Evolutionary conservation across 2,113 vertebrate species (phyloP).

Genomic region (Ammospiza caudacuta): DNA sequence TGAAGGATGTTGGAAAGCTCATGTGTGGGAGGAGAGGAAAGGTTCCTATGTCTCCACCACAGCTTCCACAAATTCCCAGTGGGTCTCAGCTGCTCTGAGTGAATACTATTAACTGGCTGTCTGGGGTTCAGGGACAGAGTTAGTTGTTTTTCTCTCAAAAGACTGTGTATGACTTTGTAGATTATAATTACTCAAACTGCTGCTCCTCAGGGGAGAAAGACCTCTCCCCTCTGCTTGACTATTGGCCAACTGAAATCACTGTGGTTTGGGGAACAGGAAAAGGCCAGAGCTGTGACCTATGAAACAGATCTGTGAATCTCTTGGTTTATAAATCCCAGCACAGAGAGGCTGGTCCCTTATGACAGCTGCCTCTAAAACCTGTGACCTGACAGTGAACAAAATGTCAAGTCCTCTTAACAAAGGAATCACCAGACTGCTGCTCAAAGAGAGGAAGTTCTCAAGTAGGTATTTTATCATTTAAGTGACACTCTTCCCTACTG

Average conservation of each 20-base stretch:
- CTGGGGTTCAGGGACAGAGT: background rate
- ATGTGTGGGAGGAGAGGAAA: background rate
- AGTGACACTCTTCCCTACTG: slow-evolving; percentile 16
- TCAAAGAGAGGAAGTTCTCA: slow-evolving; percentile 31
- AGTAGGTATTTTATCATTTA: slow-evolving; percentile 43
- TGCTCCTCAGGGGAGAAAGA: background rate
- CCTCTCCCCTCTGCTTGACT: background rate
- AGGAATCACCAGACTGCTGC: background rate
- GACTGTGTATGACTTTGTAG: background rate
- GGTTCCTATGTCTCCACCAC: background rate
- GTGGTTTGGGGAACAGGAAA: background rate
- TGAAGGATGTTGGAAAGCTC: background rate
- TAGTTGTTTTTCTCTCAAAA: background rate
- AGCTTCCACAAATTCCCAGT: background rate
- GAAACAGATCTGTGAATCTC: background rate
- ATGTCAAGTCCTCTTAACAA: slow-evolving; percentile 7
- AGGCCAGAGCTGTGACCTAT: background rate
- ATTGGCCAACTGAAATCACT: background rate
- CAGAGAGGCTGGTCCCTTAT: background rate
- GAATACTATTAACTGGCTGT: background rate
- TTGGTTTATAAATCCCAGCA: background rate
- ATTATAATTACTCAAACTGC: background rate
- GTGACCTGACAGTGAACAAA: background rate
- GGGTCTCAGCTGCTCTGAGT: background rate
- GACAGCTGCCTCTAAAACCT: background rate